Base-by-base conservation (phyloP, 2,113 vertebrate species). In the Suricata suricatta region DNA sequence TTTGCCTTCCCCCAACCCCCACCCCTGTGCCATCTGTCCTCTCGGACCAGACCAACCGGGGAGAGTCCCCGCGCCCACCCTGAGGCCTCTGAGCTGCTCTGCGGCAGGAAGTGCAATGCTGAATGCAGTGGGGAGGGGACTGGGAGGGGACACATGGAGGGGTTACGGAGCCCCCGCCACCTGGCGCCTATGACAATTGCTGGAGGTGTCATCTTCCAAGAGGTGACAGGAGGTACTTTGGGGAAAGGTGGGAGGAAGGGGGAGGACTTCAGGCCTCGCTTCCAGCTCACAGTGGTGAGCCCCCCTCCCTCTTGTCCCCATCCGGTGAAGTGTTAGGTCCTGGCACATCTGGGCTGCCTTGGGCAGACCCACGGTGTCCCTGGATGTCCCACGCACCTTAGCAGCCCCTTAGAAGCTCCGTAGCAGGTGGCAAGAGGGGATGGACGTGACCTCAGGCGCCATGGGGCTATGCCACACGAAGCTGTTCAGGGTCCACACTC, bases 11-110 rank as follows among this genome's bases (percentile, higher is more conserved):
- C 41, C 50, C 54, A 52, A 31, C 19, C 44, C 3, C 17, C 29
- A 0, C 5, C 50, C 47, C 50, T 50, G 50, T 50, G 31, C 96
- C 97, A 96, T 93, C 96, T 96, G 97, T 90, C 93, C 74, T 41
- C 38, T n/a, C n/a, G n/a, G n/a, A n/a, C n/a, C n/a, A n/a, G 41
- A 41, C 50, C 50, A 7, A 15, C 29, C 21, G 29, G 1, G 1
- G n/a, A 35, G 52, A 64, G 41, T 41, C 41, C 5, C 79, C 35
- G 66, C 66, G 86, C 5, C 68, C 23, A 64, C 54, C 54, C 33
- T 0, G 35, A 71, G 54, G 80, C 69, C 21, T 63, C 79, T 0
- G 29, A 17, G 69, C 63, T 13, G 23, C 14, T 77, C 54, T 76
- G 12, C 21, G 27, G 10, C 12, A 54, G 25, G 79, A 84, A 57